A percentile compares a stretch with the other conserved stretches of the same genome.
Conservation (phyloP, 2,113 vertebrate genomes). For the Apodemus speciosus region DNA sequence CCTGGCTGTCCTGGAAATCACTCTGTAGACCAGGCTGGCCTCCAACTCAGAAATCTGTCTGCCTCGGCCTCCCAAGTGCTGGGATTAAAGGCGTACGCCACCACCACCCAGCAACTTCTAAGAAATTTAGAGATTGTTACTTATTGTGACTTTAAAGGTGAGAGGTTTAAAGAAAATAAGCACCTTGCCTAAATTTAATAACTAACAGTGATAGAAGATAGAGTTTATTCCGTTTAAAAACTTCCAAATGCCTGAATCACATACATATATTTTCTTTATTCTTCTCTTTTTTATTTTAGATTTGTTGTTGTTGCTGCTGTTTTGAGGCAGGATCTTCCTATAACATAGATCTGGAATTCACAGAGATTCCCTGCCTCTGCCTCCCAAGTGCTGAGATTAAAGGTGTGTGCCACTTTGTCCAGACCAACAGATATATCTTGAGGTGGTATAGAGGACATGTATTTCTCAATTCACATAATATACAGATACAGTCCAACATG, state of each 20-base stretch:
- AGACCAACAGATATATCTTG: not conserved
- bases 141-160: constrained; percentile 33
- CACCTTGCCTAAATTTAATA: constrained; percentile 52
- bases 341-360: not conserved
- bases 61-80: no score
- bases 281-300: not conserved
- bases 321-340: not conserved
- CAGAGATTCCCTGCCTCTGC: not conserved
- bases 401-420: not conserved
- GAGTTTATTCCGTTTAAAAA: not conserved
- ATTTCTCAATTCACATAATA: constrained; percentile 20
- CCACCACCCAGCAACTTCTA: no score
- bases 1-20: no score
- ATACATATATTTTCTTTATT: not conserved
- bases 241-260: not conserved
- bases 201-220: not conserved
- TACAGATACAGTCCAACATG: not conserved
- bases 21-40: no score
- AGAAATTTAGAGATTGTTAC: not conserved
- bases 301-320: not conserved
- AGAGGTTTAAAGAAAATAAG: not conserved
- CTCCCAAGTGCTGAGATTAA: not conserved
- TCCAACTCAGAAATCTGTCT: no score
- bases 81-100: no score
- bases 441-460: not conserved